Evolutionary conservation across 1,140 invertebrate species (phyloP).

Genomic region (Chelonus insularis): DNA sequence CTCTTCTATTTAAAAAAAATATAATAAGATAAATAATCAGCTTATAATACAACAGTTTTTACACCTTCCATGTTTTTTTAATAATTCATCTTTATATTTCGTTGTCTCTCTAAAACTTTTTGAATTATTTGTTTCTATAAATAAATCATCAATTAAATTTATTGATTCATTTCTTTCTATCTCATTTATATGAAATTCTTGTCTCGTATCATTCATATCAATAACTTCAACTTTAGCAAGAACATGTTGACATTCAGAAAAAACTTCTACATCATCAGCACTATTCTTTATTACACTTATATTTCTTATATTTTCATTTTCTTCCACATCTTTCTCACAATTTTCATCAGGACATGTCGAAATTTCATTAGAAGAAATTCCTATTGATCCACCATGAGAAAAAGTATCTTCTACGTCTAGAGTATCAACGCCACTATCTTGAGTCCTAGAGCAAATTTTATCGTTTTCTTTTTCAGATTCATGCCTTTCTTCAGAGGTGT

Average conservation of each 20-base stretch:
- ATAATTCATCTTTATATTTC: no score
- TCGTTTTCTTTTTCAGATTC: slow-evolving; percentile 19
- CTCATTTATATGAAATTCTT: neutral
- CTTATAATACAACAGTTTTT: no score
- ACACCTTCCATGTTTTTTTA: no score
- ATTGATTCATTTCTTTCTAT: slow-evolving; percentile 31
- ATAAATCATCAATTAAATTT: slow-evolving; percentile 30
- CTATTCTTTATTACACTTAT: neutral
- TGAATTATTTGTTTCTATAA: no score
- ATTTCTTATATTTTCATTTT: neutral
- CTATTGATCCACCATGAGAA: slow-evolving; percentile 21
- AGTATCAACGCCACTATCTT: slow-evolving; percentile 28
- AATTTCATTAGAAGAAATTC: slow-evolving; percentile 29
- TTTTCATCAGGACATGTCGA: slow-evolving; percentile 21
- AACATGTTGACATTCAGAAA: no score
- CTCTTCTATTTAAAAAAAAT: no score
- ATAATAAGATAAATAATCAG: no score
- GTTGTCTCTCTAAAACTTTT: no score
- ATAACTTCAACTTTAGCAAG: neutral
- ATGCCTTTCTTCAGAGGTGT: slow-evolving; percentile 40
- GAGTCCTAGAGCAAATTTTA: slow-evolving; percentile 22
- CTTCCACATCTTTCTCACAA: slow-evolving; percentile 11
- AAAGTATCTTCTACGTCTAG: slow-evolving; percentile 28
- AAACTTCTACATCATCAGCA: neutral
- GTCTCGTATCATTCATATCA: slow-evolving; percentile 35